Base-by-base conservation (phyloP, 2,888 invertebrate species). In the Pherbina coryleti region DNA sequence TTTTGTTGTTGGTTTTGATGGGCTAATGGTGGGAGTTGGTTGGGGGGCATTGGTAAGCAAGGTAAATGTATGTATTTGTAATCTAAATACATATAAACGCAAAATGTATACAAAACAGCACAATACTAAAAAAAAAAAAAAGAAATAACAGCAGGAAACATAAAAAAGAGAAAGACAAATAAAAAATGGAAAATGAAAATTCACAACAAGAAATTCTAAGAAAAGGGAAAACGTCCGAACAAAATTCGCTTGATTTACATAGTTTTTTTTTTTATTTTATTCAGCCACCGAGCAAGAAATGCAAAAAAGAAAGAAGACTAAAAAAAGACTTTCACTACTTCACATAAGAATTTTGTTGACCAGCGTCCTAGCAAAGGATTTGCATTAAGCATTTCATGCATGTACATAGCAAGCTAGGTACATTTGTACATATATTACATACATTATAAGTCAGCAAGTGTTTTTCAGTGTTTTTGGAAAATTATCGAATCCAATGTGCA, bases 181-280 rank as follows among this genome's bases (percentile, higher is more conserved):
- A 55, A 76, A 78, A 66, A 71, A 72, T 78, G 78, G 71, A 72
- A 71, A 76, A 76, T 76, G 7, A 60, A 60, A 60, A 60, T 60
- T 25, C 28, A 28, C 60, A 60, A 60, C 25, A 19, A 28, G 7
- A 60, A 60, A 60, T 28, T 28, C 60, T 28, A 60, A 60, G 60
- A 22, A 60, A 60, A 60, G 60, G 60, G 25, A 60, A 60, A 60
- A 60, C 60, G 25, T 60, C 60, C 25, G 25, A 60, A 28, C 25
- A 28, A 60, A 60, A 60, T 5, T 60, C 60, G 11, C 28, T 28
- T 60, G 28, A 28, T 60, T 60, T 60, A 60, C 60, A 60, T 60
- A 60, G 60, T 60, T 60, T 25, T 28, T 60, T 9, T 60, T 25
- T 60, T 60, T 17, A 17, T 57, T 57, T n/a, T 5, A 57, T 4